phyloP scores from a whole-genome alignment of 1,140 invertebrate species.

The Pinna nobilis region DNA sequence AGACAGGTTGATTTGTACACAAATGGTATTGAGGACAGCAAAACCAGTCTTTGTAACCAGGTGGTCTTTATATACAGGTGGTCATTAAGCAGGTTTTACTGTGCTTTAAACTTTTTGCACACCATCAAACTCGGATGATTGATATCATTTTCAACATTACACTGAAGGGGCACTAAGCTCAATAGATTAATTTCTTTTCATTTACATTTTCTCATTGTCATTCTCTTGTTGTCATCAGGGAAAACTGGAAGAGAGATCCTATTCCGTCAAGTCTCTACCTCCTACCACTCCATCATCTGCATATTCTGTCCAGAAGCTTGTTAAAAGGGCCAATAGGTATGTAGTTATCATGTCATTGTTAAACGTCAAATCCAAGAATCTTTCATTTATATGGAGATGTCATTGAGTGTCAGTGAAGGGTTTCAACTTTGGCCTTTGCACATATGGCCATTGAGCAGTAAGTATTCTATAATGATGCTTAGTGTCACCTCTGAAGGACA shows the following conservation, averaged over 20 bases:
- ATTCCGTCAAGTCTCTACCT: slow-evolving; percentile 55
- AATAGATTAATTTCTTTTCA: not conserved
- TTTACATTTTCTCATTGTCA: not conserved
- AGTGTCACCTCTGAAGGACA: too few species aligned
- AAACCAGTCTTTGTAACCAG: too few species aligned
- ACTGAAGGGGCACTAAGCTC: not conserved
- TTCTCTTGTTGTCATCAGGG: not conserved
- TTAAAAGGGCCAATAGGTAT: slow-evolving; percentile 58
- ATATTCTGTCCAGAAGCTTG: slow-evolving; percentile 57
- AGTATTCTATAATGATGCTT: too few species aligned
- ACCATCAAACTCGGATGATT: not conserved
- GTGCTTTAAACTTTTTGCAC: not conserved
- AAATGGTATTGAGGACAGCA: not conserved
- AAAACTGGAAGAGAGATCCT: slow-evolving; percentile 57
- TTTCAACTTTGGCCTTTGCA: too few species aligned
- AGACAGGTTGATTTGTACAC: too few species aligned
- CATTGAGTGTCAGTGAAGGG: too few species aligned
- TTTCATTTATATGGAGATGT: too few species aligned
- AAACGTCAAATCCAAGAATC: too few species aligned
- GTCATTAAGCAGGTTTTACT: too few species aligned
- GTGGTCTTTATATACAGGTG: too few species aligned
- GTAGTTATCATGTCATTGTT: too few species aligned
- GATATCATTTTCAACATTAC: not conserved
- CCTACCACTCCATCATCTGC: slow-evolving; percentile 29
- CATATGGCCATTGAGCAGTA: too few species aligned